These are phyloP conservation scores for Cecidostiba fungosa DNA, from an alignment of 2,888 invertebrate species.

Conservation along the genomic window DNA sequence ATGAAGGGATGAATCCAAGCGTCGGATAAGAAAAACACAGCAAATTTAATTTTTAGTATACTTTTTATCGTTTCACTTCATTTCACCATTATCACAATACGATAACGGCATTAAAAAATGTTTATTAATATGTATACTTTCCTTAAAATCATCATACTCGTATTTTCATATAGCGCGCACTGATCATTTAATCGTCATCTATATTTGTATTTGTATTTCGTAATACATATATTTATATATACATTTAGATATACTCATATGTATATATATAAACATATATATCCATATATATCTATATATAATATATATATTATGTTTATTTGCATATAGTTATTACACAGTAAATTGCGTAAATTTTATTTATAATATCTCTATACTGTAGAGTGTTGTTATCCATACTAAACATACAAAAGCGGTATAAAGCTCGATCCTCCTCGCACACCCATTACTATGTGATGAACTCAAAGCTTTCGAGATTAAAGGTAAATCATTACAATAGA, in stretches of 20 bases:
- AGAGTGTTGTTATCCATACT: constrained; percentile 75
- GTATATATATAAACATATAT: constrained; percentile 70
- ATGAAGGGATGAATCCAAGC: neutral
- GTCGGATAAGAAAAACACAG: constrained; percentile 58
- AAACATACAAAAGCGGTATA: constrained; percentile 80
- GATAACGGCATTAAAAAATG: constrained; percentile 79
- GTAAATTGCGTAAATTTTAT: constrained; percentile 72
- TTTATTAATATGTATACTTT: constrained; percentile 80
- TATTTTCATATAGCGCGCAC: constrained; percentile 78
- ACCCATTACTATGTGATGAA: constrained; percentile 68
- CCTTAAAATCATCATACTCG: constrained; percentile 79
- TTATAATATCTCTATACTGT: constrained; percentile 73
- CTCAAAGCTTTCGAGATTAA: constrained; percentile 20
- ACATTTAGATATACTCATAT: constrained; percentile 66
- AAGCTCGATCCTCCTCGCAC: constrained; percentile 77
- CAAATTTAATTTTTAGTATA: constrained; percentile 59
- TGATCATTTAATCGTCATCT: constrained; percentile 72
- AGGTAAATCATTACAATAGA: neutral
- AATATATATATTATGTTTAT: constrained; percentile 76
- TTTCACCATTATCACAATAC: constrained; percentile 77
- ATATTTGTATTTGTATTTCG: constrained; percentile 68
- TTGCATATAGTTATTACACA: constrained; percentile 76
- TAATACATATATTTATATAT: constrained; percentile 68
- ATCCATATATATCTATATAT: constrained; percentile 64
- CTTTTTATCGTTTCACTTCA: constrained; percentile 73